Percentiles rank a stretch among this genome's conserved stretches.
Conservation (phyloP, 2,113 vertebrate species). For the Aythya baeri region DNA sequence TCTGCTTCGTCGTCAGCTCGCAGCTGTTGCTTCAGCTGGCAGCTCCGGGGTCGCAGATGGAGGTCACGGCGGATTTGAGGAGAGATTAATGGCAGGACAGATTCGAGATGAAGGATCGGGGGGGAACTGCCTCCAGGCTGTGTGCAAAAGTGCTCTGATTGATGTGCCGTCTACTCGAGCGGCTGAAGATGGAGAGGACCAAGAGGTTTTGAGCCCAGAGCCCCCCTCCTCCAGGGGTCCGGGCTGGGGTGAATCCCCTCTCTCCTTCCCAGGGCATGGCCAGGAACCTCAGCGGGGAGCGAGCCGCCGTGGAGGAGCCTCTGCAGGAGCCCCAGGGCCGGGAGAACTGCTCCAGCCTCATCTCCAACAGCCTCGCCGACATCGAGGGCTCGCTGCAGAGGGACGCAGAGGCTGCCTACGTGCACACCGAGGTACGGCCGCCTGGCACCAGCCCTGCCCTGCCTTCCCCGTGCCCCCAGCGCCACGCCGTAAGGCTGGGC, state of each 20-base stretch:
- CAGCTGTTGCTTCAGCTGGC: slow-evolving; percentile 22
- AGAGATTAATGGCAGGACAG: not conserved
- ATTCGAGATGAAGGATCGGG: not conserved
- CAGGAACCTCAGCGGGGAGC: slow-evolving; percentile 71
- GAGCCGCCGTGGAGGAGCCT: slow-evolving; percentile 40
- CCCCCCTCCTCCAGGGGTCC: fast-evolving
- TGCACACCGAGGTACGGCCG: slow-evolving; percentile 75
- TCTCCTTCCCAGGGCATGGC: slow-evolving; percentile 78
- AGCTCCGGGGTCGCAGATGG: not conserved
- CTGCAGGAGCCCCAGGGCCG: slow-evolving; percentile 11
- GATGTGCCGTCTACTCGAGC: not conserved
- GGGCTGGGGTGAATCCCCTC: not conserved
- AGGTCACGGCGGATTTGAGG: not conserved
- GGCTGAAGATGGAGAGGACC: not conserved
- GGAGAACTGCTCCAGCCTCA: slow-evolving; percentile 64
- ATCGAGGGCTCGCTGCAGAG: slow-evolving; percentile 74
- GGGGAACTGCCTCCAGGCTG: not conserved
- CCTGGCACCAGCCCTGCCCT: not conserved
- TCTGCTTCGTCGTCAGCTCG: not conserved
- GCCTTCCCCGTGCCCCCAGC: too few relatives aligned
- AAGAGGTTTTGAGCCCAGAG: not conserved
- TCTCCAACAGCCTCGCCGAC: slow-evolving; percentile 61
- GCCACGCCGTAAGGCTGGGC: not conserved
- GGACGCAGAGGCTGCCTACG: slow-evolving; percentile 79
- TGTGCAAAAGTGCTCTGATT: not conserved